Base-by-base conservation (phyloP, 1,140 invertebrate genomes). In the Drosophila tani region DNA sequence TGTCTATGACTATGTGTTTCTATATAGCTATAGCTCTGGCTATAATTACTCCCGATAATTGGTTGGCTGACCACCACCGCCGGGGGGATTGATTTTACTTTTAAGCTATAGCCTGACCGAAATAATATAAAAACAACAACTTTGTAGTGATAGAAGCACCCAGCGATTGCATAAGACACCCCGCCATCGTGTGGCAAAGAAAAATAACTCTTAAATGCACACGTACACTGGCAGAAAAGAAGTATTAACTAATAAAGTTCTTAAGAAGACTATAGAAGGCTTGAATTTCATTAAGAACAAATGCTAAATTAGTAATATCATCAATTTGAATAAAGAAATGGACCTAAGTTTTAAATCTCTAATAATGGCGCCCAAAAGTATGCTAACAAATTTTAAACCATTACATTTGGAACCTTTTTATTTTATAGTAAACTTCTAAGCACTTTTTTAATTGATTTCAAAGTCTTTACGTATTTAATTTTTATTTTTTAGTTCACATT, bases 31-130 rank as follows among this genome's bases (percentile, higher is more conserved):
- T 21, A 55, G 32, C 51, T 21, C 8, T 63, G 73, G 43, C 40
- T 77, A 76, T 76, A 77, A 77, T 68, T 77, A 49, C 63, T 35
- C 35, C 12, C 35, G 57, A 60, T 68, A 71, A 73, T 59, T 71
- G 66, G 27, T 50, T 71, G 35, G n/a, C 27, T 40, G 27, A 40
- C 38, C 51, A 40, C 38, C 32, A 38, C 32, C 19, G 51, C 38
- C 27, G 4, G 19, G 45, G 17, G 29, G 29, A 70, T 55, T n/a
- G 63, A 68, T 59, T 57, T 73, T 32, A 35, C 64, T 55, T 55
- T 55, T 68, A 53, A 15, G 35, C 21, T 15, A 21, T 14, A 24
- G 27, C 29, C 47, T 24, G 19, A 43, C 38, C 40, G n/a, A 49
- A 41, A 41, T 47, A 49, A 55, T 29, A 29, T 55, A 47, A 38